phyloP scores from a whole-genome alignment of 2,797 vertebrate genomes.

The Eulemur albifrons region DNA sequence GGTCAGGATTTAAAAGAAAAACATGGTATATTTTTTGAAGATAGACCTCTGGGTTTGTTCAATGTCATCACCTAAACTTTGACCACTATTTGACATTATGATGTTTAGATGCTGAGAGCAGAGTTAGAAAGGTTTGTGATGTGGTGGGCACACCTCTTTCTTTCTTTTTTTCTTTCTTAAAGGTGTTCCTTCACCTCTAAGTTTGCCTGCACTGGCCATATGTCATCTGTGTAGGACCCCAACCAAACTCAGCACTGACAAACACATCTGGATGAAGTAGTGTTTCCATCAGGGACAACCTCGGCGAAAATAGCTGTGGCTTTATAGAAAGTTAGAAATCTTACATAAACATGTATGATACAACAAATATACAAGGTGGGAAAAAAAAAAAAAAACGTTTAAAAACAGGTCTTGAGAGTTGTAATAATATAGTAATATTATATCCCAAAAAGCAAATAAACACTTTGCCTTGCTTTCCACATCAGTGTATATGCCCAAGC shows the following conservation, averaged over 20 bases:
- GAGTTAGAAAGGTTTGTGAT: neutral
- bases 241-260: neutral
- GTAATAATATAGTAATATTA: neutral
- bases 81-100: neutral
- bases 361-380: rapidly evolving
- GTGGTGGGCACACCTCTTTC: neutral
- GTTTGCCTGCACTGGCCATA: neutral
- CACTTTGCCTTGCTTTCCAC: neutral
- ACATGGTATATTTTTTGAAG: neutral
- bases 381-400: neutral
- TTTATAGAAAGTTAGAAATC: neutral
- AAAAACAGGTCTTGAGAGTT: neutral
- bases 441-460: neutral
- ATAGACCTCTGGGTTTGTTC: neutral
- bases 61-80: constrained; percentile 16
- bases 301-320: neutral
- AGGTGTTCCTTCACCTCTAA: neutral
- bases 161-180: neutral
- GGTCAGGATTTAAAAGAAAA: neutral
- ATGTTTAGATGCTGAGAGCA: neutral
- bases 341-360: neutral
- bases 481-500: rapidly evolving
- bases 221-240: rapidly evolving
- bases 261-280: neutral
- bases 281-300: neutral